Conservation (phyloP, 23 tunicate species). For the Oikopleura dioica region DNA sequence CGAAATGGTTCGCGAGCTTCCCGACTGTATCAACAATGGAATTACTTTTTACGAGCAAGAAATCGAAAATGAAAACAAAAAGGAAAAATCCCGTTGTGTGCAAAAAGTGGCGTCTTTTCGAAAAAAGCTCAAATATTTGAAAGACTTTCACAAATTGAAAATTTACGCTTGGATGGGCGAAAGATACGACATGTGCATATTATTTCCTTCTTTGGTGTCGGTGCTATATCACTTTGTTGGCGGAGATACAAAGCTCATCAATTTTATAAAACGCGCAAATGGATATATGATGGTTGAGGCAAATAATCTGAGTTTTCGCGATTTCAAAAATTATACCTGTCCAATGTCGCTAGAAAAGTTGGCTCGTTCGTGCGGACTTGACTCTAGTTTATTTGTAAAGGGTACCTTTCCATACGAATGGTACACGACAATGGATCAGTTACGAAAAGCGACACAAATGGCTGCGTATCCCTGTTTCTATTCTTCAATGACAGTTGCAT, state of each 20-base stretch:
- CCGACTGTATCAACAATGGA: too few relatives aligned
- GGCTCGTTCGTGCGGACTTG: neutral
- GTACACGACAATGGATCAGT: neutral
- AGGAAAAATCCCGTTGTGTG: too few relatives aligned
- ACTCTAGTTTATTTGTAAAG: neutral
- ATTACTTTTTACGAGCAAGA: too few relatives aligned
- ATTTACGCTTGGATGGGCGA: neutral
- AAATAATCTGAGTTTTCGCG: neutral
- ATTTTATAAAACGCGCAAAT: neutral
- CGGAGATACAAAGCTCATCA: neutral
- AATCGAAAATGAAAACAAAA: too few relatives aligned
- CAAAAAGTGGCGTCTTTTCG: neutral
- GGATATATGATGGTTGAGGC: neutral
- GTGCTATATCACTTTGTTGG: neutral
- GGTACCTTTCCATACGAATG: neutral
- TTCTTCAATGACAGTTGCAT: neutral
- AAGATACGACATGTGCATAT: neutral
- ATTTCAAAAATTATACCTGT: neutral
- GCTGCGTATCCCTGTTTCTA: neutral
- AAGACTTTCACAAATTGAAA: neutral
- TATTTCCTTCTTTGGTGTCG: neutral
- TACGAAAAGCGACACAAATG: neutral
- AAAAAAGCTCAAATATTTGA: neutral
- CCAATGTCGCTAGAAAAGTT: slow-evolving; percentile 3
- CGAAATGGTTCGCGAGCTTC: too few relatives aligned